phyloP scores from a whole-genome alignment of 2,888 invertebrate species.

The Phania funesta region DNA sequence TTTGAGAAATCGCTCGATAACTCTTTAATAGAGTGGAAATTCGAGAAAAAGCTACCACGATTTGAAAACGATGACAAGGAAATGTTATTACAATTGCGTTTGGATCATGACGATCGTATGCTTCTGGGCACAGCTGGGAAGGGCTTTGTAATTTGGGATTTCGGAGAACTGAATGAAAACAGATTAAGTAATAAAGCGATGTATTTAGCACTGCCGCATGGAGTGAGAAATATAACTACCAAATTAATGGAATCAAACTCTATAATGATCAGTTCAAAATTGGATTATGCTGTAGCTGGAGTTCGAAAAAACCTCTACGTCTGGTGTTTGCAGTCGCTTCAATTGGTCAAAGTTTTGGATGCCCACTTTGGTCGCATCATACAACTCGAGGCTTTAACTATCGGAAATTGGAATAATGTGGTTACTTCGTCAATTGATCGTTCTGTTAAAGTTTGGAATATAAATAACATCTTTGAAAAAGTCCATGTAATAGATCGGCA shows the following conservation, averaged over 20 bases:
- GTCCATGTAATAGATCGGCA: constrained; percentile 97
- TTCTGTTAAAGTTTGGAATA: constrained; percentile 97
- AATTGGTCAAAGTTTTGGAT: constrained; percentile 94
- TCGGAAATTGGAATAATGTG: constrained; percentile 95
- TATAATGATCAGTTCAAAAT: constrained; percentile 93
- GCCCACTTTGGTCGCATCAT: constrained; percentile 98
- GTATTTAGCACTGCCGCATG: constrained; percentile 88
- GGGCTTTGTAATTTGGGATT: constrained; percentile 91
- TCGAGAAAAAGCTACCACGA: constrained; percentile 84
- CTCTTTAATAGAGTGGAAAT: constrained; percentile 82
- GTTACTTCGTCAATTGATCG: constrained; percentile 98
- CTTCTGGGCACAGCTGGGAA: constrained; percentile 91
- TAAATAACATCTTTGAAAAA: constrained; percentile 98
- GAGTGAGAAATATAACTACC: constrained; percentile 95
- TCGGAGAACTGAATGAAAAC: constrained; percentile 81
- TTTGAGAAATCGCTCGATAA: constrained; percentile 57
- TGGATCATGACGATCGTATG: constrained; percentile 90
- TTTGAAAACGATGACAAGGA: constrained; percentile 87
- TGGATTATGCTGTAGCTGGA: constrained; percentile 96
- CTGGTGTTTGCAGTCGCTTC: constrained; percentile 91
- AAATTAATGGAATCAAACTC: constrained; percentile 95
- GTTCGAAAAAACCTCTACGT: constrained; percentile 97
- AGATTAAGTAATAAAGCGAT: constrained; percentile 82
- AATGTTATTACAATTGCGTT: constrained; percentile 89
- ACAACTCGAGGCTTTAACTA: constrained; percentile 91